Evolutionary conservation across 1,140 invertebrate genomes (phyloP), one percentile per base, ranked within the genome.

Genomic region (Cherax quadricarinatus): DNA sequence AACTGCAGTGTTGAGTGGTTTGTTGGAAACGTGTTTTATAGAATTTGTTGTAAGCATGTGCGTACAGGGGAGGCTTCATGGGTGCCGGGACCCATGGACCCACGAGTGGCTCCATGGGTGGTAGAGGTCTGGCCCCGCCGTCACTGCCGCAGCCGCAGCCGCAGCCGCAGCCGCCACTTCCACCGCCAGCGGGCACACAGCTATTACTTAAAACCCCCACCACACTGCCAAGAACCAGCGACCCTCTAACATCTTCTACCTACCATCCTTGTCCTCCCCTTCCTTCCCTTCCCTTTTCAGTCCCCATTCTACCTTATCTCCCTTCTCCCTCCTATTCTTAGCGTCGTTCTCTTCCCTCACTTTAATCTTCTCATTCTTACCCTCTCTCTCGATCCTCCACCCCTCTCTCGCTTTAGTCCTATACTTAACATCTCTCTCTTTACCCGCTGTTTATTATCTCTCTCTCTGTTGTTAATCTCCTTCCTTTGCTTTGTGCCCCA

Each of bases 191-290:
- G 79, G 87, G 53, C 57, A 81, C 53, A 82, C 24, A 78, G 79
- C 87, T 89, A 89, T 89, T 89, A 89, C 87, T 88, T 88, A 53
- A 53, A 78, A 53, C 86, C 30, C 87, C 57, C 53, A 81, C 87
- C 79, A 81, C 87, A 82, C 87, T 81, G 78, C 87, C 53, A 87
- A 73, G 81, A 53, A 24, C 49, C 81, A 86, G n/a, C 51, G 48
- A 41, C 70, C 49, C 75, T 57, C 86, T 12, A 24, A 70, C 16
- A 12, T 21, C 66, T n/a, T 4, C 66, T 41, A 41, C 30, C 30
- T 41, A 41, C 30, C 53, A 7, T 48, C 57, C 48, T 21, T 12
- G 10, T 48, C n/a, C 57, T 85, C 53, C 57, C 62, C 16, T 5
- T 10, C 62, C 62, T 66, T 21, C 62, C 62, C 18, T 12, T 66